Base-by-base conservation (phyloP, 1,140 invertebrate genomes). In the Drosophila carrolli region DNA sequence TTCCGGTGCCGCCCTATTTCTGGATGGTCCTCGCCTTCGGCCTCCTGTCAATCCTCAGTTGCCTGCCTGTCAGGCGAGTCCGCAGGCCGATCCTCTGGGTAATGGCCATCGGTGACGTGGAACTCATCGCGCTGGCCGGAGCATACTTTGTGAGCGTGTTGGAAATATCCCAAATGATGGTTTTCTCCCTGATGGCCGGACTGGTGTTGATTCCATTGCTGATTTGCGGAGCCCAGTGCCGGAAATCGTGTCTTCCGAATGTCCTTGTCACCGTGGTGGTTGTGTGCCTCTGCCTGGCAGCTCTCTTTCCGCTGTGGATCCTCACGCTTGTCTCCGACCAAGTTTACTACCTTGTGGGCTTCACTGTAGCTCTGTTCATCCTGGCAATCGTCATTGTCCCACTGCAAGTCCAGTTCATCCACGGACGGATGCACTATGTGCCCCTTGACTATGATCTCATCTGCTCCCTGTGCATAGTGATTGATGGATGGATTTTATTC, bases 21-120 rank as follows among this genome's bases (percentile, higher is more conserved):
- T 81, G 78, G 78, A 3, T 68, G 1, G 1, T 68, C 0, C 1
- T 58, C 13, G 38, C 54, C 5, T n/a, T 76, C 1, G 4, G 9
- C 1, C 14, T 54, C 5, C 4, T 77, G n/a, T 4, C 53, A 0
- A n/a, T 60, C 7, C 3, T 81, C 1, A 3, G 16, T 2, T 77
- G 78, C 10, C 32, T 58, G 16, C 54, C 57, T 5, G 2, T 16
- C 10, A 32, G 29, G 6, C 44, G 55, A 0, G 41, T 37, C 3
- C 10, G 46, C 0, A 50, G 2, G 11, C 38, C 2, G 50, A 7
- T 16, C 66, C 57, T 4, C 9, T 66, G 72, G 53, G 8, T 40
- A 1, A 4, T 81, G 27, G 16, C 14, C 4, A 9, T 57, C 1
- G 9, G 3, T 1, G 13, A 73, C 0, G 43, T 65, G 0, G 1